Evolutionary conservation across 2,113 vertebrate genomes (phyloP).

Genomic region (Mormoops blainvillei): DNA sequence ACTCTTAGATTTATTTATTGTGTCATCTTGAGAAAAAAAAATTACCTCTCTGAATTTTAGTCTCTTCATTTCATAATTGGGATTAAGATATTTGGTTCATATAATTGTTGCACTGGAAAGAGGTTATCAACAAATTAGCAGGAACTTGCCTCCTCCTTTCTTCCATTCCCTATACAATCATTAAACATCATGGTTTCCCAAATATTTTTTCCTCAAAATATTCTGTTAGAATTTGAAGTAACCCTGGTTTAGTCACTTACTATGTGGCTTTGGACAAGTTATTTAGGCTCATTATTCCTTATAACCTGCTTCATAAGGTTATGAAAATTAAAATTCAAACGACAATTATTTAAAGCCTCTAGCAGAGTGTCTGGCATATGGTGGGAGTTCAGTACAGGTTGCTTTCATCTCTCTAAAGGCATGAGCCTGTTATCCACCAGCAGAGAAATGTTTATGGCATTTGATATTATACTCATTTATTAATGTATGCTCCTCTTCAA

Average conservation of each 20-base stretch:
- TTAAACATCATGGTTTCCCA: background rate
- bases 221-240: background rate
- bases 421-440: background rate
- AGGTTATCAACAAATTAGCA: background rate
- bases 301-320: background rate
- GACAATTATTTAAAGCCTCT: background rate
- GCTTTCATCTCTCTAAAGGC: background rate
- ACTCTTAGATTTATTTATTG: background rate
- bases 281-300: background rate
- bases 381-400: background rate
- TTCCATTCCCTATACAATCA: background rate
- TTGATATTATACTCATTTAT: background rate
- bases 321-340: background rate
- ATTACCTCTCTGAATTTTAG: background rate
- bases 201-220: background rate
- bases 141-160: background rate
- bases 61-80: background rate
- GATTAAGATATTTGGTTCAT: background rate
- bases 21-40: background rate
- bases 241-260: background rate
- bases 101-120: background rate
- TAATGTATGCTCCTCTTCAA: slow-evolving; percentile 24
- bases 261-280: background rate
- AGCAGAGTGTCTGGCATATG: background rate
- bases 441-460: background rate